Percentiles rank a stretch among this genome's conserved stretches.
Evolutionary conservation across 2,113 vertebrate genomes (phyloP).

Genomic region (Gallinago undulata): DNA sequence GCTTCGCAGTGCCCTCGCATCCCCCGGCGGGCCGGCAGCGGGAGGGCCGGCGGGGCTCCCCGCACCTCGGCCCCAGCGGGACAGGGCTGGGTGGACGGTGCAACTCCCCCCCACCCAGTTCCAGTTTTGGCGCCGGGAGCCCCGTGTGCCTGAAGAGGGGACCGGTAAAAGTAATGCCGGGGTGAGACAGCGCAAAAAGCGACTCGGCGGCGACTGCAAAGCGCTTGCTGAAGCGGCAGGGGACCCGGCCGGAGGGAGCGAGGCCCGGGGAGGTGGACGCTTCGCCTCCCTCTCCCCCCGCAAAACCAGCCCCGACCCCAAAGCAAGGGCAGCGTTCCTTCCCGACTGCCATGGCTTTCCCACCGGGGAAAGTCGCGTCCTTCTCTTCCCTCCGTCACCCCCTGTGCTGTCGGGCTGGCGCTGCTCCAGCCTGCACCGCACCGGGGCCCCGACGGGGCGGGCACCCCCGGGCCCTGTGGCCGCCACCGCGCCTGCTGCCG

Average conservation of each 20-base stretch:
- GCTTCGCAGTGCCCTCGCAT: not conserved
- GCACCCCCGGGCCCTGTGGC: not conserved
- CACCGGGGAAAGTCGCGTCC: not conserved
- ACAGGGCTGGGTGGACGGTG: not conserved
- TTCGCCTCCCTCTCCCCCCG: not conserved
- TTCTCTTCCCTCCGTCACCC: not conserved
- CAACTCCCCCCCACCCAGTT: not conserved
- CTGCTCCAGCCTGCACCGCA: not conserved
- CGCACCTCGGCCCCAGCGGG: not conserved
- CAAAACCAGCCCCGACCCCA: not conserved
- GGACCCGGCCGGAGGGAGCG: not conserved
- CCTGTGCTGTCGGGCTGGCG: not conserved
- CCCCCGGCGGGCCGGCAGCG: not conserved
- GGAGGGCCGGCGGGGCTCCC: not conserved
- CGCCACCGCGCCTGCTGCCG: not conserved
- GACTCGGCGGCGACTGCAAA: not conserved
- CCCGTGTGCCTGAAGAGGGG: not conserved
- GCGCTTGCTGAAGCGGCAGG: not conserved
- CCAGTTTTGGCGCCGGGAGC: not conserved
- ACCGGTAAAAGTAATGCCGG: not conserved
- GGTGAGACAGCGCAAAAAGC: not conserved
- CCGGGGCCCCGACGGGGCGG: not conserved
- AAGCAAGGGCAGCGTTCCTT: not conserved
- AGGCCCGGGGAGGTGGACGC: not conserved
- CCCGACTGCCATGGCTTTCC: not conserved